phyloP scores from a whole-genome alignment of 2,113 vertebrate genomes.

The Piprites chloris region DNA sequence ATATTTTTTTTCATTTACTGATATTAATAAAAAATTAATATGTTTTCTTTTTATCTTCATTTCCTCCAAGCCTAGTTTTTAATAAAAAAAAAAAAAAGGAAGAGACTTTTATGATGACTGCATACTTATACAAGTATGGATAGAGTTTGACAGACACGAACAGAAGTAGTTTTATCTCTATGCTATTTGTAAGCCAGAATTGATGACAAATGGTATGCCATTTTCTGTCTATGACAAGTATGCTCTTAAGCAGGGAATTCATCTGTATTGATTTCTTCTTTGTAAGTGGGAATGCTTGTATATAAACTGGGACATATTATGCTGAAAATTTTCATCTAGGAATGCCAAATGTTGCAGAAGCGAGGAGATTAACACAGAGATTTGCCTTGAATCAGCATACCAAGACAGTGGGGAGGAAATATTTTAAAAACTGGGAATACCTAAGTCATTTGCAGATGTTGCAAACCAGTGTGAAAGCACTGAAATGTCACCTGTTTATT shows the following conservation, averaged over 20 bases:
- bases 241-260: slow-evolving; percentile 20
- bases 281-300: background rate
- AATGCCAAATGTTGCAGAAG: background rate
- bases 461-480: background rate
- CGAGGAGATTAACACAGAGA: background rate
- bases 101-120: background rate
- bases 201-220: background rate
- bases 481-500: background rate
- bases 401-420: background rate
- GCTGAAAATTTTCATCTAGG: background rate
- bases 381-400: background rate
- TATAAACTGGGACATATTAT: background rate
- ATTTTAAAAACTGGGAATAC: background rate
- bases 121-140: background rate
- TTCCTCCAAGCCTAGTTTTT: background rate
- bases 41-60: background rate
- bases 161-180: background rate
- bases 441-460: background rate
- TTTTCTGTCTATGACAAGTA: background rate
- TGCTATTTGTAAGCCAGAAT: background rate
- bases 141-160: background rate
- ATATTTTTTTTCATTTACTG: background rate
- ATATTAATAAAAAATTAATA: background rate
- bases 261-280: background rate
- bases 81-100: background rate